phyloP scores from a whole-genome alignment of 2,797 vertebrate species.

The Pantherophis vulpinus region DNA sequence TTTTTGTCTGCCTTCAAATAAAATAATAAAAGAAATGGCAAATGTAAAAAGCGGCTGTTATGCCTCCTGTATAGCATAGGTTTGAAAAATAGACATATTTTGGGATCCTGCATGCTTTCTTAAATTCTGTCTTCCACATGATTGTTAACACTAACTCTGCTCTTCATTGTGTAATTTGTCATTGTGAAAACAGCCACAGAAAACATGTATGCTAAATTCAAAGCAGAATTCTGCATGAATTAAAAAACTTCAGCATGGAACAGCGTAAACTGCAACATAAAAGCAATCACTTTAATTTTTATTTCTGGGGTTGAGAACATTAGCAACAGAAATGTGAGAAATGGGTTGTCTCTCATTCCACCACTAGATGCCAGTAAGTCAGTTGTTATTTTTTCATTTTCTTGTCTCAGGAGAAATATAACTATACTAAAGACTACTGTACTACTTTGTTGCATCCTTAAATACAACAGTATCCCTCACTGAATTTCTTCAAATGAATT shows the following conservation, averaged over 20 bases:
- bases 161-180: background rate
- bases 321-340: background rate
- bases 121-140: background rate
- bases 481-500: background rate
- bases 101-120: background rate
- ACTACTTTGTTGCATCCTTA: background rate
- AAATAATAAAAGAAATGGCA: background rate
- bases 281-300: background rate
- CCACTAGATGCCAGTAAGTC: slow-evolving; percentile 53
- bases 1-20: background rate
- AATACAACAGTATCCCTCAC: background rate
- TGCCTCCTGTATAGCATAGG: background rate
- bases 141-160: background rate
- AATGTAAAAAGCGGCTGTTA: background rate
- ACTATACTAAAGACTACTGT: background rate
- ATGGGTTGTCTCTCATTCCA: background rate
- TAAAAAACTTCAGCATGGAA: background rate
- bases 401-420: background rate
- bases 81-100: background rate
- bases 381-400: background rate
- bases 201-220: background rate
- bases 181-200: background rate
- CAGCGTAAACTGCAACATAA: background rate
- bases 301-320: background rate
- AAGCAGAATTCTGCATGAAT: background rate